Conservation (phyloP, 2,888 invertebrate genomes). For the Agriopis leucophaearia region DNA sequence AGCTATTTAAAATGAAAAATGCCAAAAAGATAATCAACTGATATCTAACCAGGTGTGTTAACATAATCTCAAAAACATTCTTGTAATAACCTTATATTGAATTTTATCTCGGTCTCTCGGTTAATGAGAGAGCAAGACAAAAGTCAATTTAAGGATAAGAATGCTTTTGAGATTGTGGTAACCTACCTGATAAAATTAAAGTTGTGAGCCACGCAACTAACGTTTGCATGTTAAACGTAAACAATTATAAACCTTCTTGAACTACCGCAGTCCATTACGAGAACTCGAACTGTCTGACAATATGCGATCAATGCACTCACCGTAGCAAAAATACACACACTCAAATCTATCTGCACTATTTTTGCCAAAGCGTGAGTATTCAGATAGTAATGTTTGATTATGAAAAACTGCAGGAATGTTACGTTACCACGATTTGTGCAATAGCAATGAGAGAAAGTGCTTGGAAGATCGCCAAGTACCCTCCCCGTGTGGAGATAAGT, state of each 20-base stretch:
- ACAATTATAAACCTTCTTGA: constrained; percentile 11
- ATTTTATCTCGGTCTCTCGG: too few species aligned
- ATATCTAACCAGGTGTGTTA: background rate
- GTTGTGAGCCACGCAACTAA: background rate
- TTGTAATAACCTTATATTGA: too few species aligned
- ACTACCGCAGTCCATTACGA: constrained; percentile 12
- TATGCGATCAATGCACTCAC: constrained; percentile 39
- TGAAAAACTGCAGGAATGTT: constrained; percentile 41
- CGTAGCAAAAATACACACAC: constrained; percentile 36
- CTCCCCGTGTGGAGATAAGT: constrained; percentile 45
- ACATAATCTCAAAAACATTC: too few species aligned
- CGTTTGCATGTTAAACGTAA: background rate
- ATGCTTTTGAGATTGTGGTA: too few species aligned
- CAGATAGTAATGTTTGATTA: constrained; percentile 42
- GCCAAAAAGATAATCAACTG: constrained; percentile 9
- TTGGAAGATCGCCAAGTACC: constrained; percentile 74
- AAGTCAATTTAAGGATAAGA: background rate
- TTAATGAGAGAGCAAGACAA: too few species aligned
- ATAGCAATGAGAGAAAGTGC: constrained; percentile 73
- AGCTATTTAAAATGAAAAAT: constrained; percentile 2
- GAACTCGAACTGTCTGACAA: constrained; percentile 13
- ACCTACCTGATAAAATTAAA: background rate
- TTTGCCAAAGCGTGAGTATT: constrained; percentile 36
- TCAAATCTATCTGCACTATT: constrained; percentile 34
- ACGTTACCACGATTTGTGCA: constrained; percentile 57